These are phyloP conservation scores for Oostethus manadensis DNA, from an alignment of 2,113 vertebrate genomes.

Conservation along the genomic window DNA sequence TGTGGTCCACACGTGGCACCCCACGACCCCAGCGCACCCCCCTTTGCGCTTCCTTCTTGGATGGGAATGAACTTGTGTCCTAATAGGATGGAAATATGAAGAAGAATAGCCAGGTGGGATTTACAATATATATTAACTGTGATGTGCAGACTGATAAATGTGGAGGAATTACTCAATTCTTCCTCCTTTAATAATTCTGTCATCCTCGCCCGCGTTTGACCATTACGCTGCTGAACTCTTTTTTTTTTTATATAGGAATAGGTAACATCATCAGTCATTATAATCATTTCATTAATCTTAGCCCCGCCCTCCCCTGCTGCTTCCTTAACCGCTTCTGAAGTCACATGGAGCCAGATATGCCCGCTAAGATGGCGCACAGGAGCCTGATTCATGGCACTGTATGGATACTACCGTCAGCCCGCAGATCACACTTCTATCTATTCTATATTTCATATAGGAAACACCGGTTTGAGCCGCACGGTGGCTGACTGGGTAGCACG, in stretches of 20 bases:
- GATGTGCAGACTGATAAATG: conserved; percentile 72
- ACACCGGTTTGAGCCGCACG: too few species aligned
- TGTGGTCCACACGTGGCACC: conserved; percentile 64
- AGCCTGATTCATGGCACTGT: neutral
- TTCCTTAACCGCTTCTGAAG: conserved; percentile 30
- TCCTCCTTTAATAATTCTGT: conserved; percentile 77
- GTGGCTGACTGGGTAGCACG: too few species aligned
- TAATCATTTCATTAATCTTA: conserved; percentile 77
- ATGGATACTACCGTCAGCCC: too few species aligned
- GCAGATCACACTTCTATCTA: too few species aligned
- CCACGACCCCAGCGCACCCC: too few species aligned
- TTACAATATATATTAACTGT: conserved; percentile 63
- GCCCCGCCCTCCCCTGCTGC: conserved; percentile 34
- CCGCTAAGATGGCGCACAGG: conserved; percentile 10
- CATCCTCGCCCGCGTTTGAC: conserved; percentile 66
- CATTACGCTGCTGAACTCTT: conserved; percentile 65
- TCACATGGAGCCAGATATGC: conserved; percentile 28
- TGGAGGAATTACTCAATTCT: conserved; percentile 67
- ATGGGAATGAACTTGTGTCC: conserved; percentile 54
- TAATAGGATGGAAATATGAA: conserved; percentile 66
- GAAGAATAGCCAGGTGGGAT: conserved; percentile 58
- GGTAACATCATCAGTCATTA: conserved; percentile 72
- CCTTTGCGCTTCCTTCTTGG: conserved; percentile 52
- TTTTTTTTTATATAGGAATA: conserved; percentile 33
- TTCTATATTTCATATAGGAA: too few species aligned